A percentile compares a stretch with the other conserved stretches of the same genome.
Conservation (phyloP, 2,113 vertebrate species). For the Setophaga coronata region DNA sequence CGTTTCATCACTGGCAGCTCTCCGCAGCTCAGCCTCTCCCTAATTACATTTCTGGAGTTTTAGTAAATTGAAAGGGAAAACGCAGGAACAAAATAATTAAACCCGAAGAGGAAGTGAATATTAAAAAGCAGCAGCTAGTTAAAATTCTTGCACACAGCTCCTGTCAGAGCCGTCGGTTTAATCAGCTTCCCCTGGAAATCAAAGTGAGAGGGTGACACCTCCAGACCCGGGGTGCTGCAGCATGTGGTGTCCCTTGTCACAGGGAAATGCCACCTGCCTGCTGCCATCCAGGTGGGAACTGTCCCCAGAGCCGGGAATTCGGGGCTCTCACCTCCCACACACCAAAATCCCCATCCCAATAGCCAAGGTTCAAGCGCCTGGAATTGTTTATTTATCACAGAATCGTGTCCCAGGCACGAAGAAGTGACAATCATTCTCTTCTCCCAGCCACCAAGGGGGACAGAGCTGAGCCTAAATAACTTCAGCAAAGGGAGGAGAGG, state of each 20-base stretch:
- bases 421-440: neutral
- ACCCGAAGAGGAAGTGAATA: constrained; percentile 77
- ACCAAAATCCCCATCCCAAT: rapidly evolving
- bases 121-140: constrained; percentile 75
- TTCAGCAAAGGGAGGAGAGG: neutral
- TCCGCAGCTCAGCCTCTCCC: constrained; percentile 72
- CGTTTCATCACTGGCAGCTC: constrained; percentile 82
- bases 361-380: neutral
- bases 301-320: neutral
- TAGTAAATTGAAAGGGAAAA: constrained; percentile 82
- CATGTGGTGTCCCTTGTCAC: neutral
- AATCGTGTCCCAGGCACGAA: neutral
- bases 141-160: constrained; percentile 62
- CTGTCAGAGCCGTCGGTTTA: constrained; percentile 45
- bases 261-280: neutral
- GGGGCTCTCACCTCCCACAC: rapidly evolving
- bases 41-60: constrained; percentile 82
- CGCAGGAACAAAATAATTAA: constrained; percentile 81
- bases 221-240: neutral
- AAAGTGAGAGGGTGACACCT: neutral
- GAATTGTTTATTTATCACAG: neutral
- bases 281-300: neutral
- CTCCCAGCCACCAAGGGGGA: neutral
- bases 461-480: neutral
- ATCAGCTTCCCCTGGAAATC: constrained; percentile 47